Evolutionary conservation across 2,888 invertebrate species (phyloP), one percentile per base, ranked within the genome.

Genomic region (Protonemura montana): DNA sequence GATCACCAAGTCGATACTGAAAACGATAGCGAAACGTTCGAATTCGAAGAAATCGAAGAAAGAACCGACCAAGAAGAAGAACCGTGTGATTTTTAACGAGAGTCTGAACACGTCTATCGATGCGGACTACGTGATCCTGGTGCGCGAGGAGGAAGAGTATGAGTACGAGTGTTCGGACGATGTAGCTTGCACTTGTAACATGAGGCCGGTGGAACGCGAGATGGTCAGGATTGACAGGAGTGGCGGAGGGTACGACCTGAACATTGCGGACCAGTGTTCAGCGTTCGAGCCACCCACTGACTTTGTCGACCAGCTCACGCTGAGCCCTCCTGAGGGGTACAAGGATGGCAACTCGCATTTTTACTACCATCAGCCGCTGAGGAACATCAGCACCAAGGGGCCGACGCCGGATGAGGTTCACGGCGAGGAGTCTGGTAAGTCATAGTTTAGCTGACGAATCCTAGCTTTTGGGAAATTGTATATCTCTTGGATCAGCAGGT

Each of bases 261-360:
- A 85, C 88, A 87, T 88, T 86, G 88, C 87, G 87, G 89, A 88
- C 86, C 88, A 88, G 88, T 89, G 88, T 86, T 89, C 89, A 82
- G 89, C 89, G 90, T 95, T 94, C 91, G 94, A 94, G 88, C 94
- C 94, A 59, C 94, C 94, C 76, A 93, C 94, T 90, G 96, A 96
- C 91, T 94, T 94, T 90, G 94, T 95, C 87, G 96, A 96, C 91
- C 88, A 80, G 88, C 96, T 97, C 78, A 97, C 97, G 3, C 93
- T 97, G 87, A 97, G 97, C 90, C 97, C 97, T 29, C 97, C 97
- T 16, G 97, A 97, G 90, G 97, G 97, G 13, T 97, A 97, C 92
- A 97, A 97, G 91, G 97, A 97, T 90, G 93, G 84, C 76, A 84
- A 84, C 84, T 84, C 84, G 59, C 84, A 84, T 29, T 84, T 84